These are phyloP conservation scores for Parazoanthus darwini DNA, from an alignment of 92 coral and sea anemone genomes.

Conservation along the genomic window DNA sequence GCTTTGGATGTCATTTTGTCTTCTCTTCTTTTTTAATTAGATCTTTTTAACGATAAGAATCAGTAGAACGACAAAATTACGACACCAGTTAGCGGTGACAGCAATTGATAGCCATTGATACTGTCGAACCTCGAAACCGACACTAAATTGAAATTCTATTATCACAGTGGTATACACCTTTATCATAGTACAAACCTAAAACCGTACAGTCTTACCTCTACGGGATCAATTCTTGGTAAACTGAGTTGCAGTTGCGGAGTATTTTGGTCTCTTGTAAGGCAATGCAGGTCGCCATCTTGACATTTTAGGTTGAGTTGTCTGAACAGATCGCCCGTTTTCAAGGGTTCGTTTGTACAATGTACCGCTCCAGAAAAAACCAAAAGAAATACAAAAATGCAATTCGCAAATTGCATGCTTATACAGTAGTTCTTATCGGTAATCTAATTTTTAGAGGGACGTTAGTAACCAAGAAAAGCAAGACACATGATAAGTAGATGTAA, in stretches of 20 bases:
- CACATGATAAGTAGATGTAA: conserved; percentile 41
- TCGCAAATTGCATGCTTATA: background rate
- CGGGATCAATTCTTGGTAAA: conserved; percentile 67
- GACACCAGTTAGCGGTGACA: background rate
- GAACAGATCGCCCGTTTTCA: conserved; percentile 20
- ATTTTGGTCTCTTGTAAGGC: conserved; percentile 7
- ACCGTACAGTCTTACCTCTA: conserved; percentile 54
- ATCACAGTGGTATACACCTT: no score
- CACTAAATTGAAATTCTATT: background rate
- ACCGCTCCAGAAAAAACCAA: background rate
- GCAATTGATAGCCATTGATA: background rate
- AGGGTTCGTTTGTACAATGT: conserved; percentile 8
- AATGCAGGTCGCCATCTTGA: conserved; percentile 43
- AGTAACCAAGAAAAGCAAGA: background rate
- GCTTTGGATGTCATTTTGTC: no score
- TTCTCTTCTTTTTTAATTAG: background rate
- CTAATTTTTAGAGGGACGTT: background rate
- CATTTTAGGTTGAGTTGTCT: conserved; percentile 41
- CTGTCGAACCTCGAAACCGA: background rate
- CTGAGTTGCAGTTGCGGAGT: conserved; percentile 20
- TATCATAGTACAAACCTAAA: background rate
- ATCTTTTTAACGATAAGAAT: no score
- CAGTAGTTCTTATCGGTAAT: background rate
- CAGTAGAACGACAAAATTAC: background rate
- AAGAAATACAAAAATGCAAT: conserved; percentile 1